A percentile compares a stretch with the other conserved stretches of the same genome.
Conservation (phyloP, 2,113 vertebrate genomes). For the Menura novaehollandiae region DNA sequence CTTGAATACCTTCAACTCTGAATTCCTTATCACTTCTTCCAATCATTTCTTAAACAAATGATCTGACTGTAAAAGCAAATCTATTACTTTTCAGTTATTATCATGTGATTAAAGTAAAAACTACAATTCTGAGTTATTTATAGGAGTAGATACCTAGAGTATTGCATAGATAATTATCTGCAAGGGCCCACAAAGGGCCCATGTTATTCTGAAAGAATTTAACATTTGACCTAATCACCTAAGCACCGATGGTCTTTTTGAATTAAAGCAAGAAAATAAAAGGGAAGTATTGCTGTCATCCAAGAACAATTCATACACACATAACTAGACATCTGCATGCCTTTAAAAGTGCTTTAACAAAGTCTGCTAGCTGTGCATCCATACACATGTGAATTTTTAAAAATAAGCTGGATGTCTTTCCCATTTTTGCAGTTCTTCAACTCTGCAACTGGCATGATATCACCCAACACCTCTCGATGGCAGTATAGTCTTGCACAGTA, state of each 20-base stretch:
- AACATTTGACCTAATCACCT: background rate
- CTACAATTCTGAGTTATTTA: background rate
- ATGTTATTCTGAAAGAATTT: background rate
- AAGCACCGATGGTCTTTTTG: background rate
- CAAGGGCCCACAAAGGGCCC: background rate
- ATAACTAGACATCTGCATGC: background rate
- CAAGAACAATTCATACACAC: background rate
- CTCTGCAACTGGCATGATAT: slow-evolving; percentile 11
- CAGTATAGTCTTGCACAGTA: slow-evolving; percentile 59
- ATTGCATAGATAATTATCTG: background rate
- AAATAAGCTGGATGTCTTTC: background rate
- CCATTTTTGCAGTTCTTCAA: background rate
- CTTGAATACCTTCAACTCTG: background rate
- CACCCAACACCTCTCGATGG: slow-evolving; percentile 66
- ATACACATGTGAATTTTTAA: background rate
- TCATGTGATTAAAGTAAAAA: background rate
- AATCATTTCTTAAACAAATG: background rate
- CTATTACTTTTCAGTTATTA: background rate
- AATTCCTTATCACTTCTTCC: background rate
- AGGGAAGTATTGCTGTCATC: background rate
- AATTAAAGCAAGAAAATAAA: background rate
- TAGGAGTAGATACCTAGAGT: background rate
- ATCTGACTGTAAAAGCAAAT: background rate
- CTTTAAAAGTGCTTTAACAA: background rate
- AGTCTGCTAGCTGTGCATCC: background rate